These are phyloP conservation scores for Pseudomyrmex concolor DNA, from an alignment of 1,140 invertebrate species.

Conservation along the genomic window DNA sequence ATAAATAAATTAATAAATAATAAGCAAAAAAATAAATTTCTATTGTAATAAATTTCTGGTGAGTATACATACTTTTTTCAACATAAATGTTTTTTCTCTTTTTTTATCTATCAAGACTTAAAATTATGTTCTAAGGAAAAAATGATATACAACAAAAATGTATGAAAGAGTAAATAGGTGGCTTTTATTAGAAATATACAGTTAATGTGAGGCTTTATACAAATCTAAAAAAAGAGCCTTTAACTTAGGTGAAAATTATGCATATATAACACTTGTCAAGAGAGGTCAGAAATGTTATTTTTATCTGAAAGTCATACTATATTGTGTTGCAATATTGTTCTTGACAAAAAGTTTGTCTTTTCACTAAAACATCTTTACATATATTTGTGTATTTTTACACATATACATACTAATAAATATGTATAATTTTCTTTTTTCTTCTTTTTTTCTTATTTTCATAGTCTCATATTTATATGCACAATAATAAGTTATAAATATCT, in stretches of 20 bases:
- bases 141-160: neutral
- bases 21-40: no score
- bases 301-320: no score
- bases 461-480: conserved; percentile 33
- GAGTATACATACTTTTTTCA: no score
- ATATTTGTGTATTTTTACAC: conserved; percentile 13
- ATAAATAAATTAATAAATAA: no score
- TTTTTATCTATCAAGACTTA: no score
- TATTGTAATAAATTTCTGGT: no score
- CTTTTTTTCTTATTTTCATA: neutral
- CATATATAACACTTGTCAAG: conserved; percentile 29
- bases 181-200: conserved; percentile 81
- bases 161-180: conserved; percentile 68
- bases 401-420: conserved; percentile 2
- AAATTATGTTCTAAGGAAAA: neutral
- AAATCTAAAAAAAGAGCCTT: conserved; percentile 63
- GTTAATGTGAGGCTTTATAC: conserved; percentile 71
- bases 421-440: conserved; percentile 37
- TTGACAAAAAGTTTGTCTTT: conserved; percentile 5
- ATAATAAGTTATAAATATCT: conserved; percentile 70
- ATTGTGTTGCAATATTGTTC: neutral
- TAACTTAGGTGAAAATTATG: conserved; percentile 58
- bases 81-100: no score
- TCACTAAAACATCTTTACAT: conserved; percentile 41
- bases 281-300: neutral